Evolutionary conservation across 2,888 invertebrate species (phyloP).

Genomic region (Anoplius nigerrimus): DNA sequence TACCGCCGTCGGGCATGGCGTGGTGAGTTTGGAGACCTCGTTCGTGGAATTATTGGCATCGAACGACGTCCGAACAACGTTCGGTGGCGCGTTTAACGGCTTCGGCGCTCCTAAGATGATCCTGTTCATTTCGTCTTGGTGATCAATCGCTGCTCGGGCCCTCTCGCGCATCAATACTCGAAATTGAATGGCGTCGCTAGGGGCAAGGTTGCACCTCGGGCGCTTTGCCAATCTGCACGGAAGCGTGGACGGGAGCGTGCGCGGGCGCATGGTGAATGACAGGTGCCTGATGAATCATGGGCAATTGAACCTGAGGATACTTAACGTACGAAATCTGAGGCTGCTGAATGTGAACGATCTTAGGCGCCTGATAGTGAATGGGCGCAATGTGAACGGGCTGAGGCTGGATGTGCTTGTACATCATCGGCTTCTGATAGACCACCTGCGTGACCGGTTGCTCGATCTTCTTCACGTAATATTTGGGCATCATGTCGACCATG

Average conservation of each 20-base stretch:
- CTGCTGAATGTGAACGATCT: conserved; percentile 44
- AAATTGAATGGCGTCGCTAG: background rate
- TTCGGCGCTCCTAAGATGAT: background rate
- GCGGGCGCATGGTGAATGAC: conserved; percentile 35
- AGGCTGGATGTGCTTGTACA: conserved; percentile 36
- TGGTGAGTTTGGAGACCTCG: too few species aligned
- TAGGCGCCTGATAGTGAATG: conserved; percentile 44
- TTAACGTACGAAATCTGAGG: conserved; percentile 51
- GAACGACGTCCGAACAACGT: too few species aligned
- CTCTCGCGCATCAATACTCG: too few species aligned
- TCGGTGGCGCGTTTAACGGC: too few species aligned
- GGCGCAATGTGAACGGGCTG: conserved; percentile 36
- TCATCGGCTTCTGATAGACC: conserved; percentile 56
- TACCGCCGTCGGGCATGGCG: too few species aligned
- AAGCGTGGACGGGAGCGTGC: conserved; percentile 14
- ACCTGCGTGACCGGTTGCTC: conserved; percentile 51
- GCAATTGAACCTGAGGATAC: conserved; percentile 37
- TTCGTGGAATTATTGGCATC: too few species aligned
- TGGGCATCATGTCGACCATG: conserved; percentile 56
- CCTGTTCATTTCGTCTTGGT: background rate
- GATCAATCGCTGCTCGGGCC: too few species aligned
- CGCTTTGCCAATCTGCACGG: conserved; percentile 5
- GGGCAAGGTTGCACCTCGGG: conserved; percentile 2
- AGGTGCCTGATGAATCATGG: conserved; percentile 44
- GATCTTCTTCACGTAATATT: conserved; percentile 35